Conservation (phyloP, 2,888 invertebrate species). For the Muscina levida region DNA sequence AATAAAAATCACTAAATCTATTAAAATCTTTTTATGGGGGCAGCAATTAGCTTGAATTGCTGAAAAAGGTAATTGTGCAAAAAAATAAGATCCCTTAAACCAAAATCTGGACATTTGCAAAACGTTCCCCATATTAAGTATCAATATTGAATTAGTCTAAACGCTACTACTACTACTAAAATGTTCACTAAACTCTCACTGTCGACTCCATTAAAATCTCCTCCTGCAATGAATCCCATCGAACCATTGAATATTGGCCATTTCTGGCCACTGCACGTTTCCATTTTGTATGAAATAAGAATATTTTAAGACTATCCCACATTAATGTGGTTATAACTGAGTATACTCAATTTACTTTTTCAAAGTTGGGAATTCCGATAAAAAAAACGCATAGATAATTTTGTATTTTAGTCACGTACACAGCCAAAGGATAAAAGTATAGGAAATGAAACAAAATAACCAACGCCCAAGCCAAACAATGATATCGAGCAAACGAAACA, state of each 20-base stretch:
- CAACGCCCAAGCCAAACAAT: conserved; percentile 2
- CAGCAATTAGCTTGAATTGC: too few relatives aligned
- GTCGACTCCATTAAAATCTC: not conserved
- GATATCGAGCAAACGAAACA: not conserved
- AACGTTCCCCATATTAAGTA: too few relatives aligned
- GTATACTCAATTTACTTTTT: not conserved
- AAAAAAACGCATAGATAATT: not conserved
- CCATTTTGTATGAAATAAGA: not conserved
- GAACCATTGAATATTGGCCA: conserved; percentile 11
- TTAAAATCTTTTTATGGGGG: too few relatives aligned
- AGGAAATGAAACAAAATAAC: conserved; percentile 22
- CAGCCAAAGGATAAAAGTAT: conserved; percentile 20
- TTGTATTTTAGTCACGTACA: conserved; percentile 17
- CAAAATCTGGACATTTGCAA: too few relatives aligned
- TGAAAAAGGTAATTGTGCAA: too few relatives aligned
- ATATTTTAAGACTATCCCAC: conserved; percentile 6
- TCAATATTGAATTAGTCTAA: too few relatives aligned
- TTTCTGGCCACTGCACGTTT: conserved; percentile 9
- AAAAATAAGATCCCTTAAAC: too few relatives aligned
- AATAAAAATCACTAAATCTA: too few relatives aligned
- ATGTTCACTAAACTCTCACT: too few relatives aligned
- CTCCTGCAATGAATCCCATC: not conserved
- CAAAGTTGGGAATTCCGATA: conserved; percentile 7
- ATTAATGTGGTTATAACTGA: conserved; percentile 36
- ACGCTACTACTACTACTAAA: too few relatives aligned